Base-by-base conservation (phyloP, 2,888 invertebrate species). In the Carcina quercana region DNA sequence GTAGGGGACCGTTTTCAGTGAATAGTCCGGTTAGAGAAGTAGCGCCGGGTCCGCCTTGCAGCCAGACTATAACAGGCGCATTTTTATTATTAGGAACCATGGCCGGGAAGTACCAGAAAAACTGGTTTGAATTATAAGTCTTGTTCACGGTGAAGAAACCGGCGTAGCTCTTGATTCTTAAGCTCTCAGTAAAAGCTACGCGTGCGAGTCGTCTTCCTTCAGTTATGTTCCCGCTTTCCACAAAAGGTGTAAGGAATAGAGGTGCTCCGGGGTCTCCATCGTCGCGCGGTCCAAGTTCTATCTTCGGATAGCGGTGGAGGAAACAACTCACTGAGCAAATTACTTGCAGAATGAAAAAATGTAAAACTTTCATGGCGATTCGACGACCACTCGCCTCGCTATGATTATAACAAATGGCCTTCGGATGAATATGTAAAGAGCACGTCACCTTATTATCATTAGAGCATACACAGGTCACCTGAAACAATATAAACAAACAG, bases 51-150 rank as follows among this genome's bases (percentile, higher is more conserved):
- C 95, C 95, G 5, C 95, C 95, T 72, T 95, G 93, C 2, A 95
- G 79, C 95, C 95, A 95, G 5, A 95, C 70, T 0, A 94, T 69
- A 1, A 95, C 90, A 0, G 93, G 93, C 1, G 91, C 90, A 25
- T 80, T 70, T 34, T 76, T 73, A 21, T 71, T 61, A 21, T 71
- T 61, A 1, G 76, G 67, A 5, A 64, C 43, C 85, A 88, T 86
- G 0, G 94, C 89, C 0, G 94, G 95, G 60, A 96, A 95, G 59
- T 92, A 96, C 96, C 96, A 96, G 68, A 96, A 94, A 75, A 95
- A 96, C 70, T 93, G 86, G 58, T 96, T 95, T 0, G 95, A 94
- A 46, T 92, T 87, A 53, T 84, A 90, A 1, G 83, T 68, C 49
- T 90, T 87, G 61, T 96, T 90, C 1, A 96, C 95, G 0, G 95